phyloP scores from a whole-genome alignment of 2,797 vertebrate species.

The Emys orbicularis region DNA sequence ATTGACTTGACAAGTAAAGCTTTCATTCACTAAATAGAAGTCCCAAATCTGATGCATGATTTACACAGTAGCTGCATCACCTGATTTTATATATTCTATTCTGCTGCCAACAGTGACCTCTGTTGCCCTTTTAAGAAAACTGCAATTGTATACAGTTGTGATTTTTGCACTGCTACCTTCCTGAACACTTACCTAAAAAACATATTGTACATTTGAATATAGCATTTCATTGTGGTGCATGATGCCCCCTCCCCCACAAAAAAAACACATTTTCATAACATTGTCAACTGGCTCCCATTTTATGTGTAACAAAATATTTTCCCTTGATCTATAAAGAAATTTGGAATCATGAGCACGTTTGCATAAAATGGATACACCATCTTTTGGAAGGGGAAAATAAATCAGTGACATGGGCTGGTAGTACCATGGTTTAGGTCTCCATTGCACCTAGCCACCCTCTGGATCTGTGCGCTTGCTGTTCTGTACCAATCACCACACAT shows the following conservation, averaged over 20 bases:
- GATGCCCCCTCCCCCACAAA: too few relatives aligned
- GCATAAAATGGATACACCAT: background rate
- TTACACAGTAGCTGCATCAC: background rate
- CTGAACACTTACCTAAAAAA: background rate
- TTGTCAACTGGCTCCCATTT: background rate
- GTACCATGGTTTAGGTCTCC: accelerated
- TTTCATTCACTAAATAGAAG: background rate
- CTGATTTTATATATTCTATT: background rate
- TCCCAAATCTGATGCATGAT: background rate
- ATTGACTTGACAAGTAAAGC: background rate
- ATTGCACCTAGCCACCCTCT: background rate
- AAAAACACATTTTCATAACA: background rate
- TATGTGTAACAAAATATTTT: background rate
- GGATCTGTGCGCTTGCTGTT: accelerated
- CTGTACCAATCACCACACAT: background rate
- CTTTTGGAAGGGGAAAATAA: background rate
- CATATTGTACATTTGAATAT: background rate
- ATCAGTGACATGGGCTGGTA: background rate
- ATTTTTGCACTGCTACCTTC: background rate
- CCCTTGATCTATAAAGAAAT: background rate
- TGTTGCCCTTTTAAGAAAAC: background rate
- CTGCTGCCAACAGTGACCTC: background rate
- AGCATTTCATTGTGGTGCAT: background rate
- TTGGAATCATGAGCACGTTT: background rate
- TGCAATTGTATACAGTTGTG: background rate